Conservation (phyloP, 2,113 vertebrate species). For the Pogonocichla stellata region DNA sequence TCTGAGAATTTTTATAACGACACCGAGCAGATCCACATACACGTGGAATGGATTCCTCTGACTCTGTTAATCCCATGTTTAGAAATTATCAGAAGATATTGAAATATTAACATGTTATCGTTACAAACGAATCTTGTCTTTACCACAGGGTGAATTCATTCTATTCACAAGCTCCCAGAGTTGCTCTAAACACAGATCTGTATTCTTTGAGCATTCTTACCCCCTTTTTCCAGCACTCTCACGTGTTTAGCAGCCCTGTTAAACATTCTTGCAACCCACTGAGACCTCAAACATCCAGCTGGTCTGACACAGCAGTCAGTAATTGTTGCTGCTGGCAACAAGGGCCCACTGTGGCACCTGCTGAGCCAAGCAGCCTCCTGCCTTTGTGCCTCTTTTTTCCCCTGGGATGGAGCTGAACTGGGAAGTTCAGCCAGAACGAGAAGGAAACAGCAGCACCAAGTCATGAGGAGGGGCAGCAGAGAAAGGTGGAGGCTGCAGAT, state of each 20-base stretch:
- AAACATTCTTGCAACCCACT: not conserved
- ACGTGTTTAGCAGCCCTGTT: not conserved
- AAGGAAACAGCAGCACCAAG: not conserved
- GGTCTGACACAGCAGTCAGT: not conserved
- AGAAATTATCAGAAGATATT: not conserved
- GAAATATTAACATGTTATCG: not conserved
- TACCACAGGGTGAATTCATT: not conserved
- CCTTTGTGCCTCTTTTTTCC: not conserved
- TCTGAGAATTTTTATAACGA: not conserved
- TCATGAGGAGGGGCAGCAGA: not conserved
- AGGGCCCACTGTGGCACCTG: not conserved
- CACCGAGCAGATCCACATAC: not conserved
- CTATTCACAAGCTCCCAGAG: not conserved
- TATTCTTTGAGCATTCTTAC: not conserved
- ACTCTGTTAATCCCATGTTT: not conserved
- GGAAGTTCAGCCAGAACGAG: not conserved
- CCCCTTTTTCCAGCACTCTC: not conserved
- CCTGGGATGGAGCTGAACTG: not conserved
- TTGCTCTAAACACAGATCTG: not conserved
- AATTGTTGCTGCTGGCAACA: slow-evolving; percentile 32
- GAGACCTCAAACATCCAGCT: not conserved
- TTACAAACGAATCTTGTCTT: not conserved
- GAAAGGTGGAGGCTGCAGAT: not conserved
- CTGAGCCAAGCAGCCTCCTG: not conserved
- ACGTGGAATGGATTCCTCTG: not conserved